Conservation (phyloP, 2,888 invertebrate species). For the Pemphredon lugubris region DNA sequence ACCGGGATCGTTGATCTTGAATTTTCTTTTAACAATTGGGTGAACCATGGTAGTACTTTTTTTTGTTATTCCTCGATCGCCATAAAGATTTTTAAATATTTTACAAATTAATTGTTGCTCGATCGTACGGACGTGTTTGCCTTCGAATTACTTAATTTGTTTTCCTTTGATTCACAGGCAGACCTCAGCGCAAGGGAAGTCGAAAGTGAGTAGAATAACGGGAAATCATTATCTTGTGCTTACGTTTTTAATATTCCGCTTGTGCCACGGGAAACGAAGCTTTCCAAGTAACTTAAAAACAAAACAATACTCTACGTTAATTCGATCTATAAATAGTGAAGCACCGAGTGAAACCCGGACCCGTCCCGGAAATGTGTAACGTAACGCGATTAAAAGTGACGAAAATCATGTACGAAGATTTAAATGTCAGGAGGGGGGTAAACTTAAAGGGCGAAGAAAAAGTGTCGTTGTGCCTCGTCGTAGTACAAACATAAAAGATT, state of each 20-base stretch:
- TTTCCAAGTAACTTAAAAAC: background rate
- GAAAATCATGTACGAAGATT: slow-evolving; percentile 6
- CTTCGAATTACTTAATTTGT: background rate
- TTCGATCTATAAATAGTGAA: slow-evolving; percentile 20
- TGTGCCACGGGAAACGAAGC: slow-evolving; percentile 16
- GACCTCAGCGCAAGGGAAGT: slow-evolving; percentile 93
- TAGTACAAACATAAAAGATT: background rate
- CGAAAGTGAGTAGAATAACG: slow-evolving; percentile 89
- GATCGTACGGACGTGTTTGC: no score
- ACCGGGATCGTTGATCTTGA: slow-evolving; percentile 5
- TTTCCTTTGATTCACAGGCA: slow-evolving; percentile 85
- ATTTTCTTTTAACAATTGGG: no score
- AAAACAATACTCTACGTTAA: background rate
- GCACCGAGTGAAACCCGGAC: slow-evolving; percentile 33
- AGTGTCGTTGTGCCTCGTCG: background rate
- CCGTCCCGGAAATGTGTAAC: slow-evolving; percentile 6
- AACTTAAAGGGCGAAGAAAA: slow-evolving; percentile 1
- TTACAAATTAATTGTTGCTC: background rate
- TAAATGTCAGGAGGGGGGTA: slow-evolving; percentile 14
- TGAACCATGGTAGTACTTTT: no score
- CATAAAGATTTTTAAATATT: no score
- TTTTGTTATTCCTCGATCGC: no score
- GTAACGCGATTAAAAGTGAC: slow-evolving; percentile 9
- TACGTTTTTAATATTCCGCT: slow-evolving; percentile 8
- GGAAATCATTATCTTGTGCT: slow-evolving; percentile 25